Base-by-base conservation (phyloP, 2,888 invertebrate genomes). In the Thymelicus lineola region DNA sequence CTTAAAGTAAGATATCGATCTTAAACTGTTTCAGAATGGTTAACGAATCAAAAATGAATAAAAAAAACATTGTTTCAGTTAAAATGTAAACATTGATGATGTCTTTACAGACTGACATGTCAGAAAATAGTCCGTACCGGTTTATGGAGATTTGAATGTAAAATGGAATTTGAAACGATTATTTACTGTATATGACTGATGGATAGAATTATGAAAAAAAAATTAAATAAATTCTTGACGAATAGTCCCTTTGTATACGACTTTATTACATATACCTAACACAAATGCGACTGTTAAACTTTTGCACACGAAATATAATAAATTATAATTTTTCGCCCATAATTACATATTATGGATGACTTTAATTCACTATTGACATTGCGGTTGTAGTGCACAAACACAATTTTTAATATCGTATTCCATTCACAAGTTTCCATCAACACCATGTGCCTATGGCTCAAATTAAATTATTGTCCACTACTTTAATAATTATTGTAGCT, bases 381-480 rank as follows among this genome's bases (percentile, higher is more conserved):
- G 12, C 5, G 36, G 15, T 45, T 60, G n/a, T 45, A 45, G 17
- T 50, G 42, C 42, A 42, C 42, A 42, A 10, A 42, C 0, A 50
- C 17, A 55, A 12, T 20, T 28, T 28, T 28, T 28, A 28, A 12
- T 55, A 55, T 55, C 0, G 14, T 28, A n/a, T 12, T 14, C 28
- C 28, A 28, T 55, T 28, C 28, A 28, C 28, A 1, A 28, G 28
- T 55, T 55, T 20, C 5, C 20, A 28, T 28, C 28, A 28, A 12
- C 38, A 7, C 42, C 12, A 55, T 17, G 4, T 61, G 46, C 20
- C 15, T 45, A 14, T 3, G 15, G 46, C 60, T 60, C 59, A 38
- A 66, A 15, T 42, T 66, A 66, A 58, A 58, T 46, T 46, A 58
- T n/a, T 58, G 66, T 66, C 66, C 66, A 66, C 50, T 66, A 66